Base-by-base conservation (phyloP, 2,888 invertebrate genomes). In the Amblyjoppa proteus region DNA sequence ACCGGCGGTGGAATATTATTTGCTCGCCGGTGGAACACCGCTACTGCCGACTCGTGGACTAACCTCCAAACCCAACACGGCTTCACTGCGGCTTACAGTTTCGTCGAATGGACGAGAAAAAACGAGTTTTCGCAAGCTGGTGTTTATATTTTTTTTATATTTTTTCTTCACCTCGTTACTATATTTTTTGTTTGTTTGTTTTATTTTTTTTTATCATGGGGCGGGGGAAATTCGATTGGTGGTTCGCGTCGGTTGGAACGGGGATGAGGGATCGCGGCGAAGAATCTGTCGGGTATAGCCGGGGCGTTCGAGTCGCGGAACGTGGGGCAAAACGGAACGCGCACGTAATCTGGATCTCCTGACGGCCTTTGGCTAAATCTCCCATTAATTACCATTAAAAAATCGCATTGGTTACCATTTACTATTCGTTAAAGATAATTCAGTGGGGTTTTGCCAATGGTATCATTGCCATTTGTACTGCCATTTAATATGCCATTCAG, bases 1-100 rank as follows among this genome's bases (percentile, higher is more conserved):
- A 71, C 84, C 81, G 82, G 82, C 64, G 84, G 84, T 61, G 70
- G 82, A 84, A 86, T 86, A 86, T 85, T 84, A 84, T 86, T 87
- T 85, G 87, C 73, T 76, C 70, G 77, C 64, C 25, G 45, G 78
- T 71, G 64, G 68, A 66, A 31, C 70, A 58, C 58, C 53, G 41
- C 41, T 58, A 45, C 61, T 82, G 38, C 53, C 41, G 41, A 71
- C 77, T 77, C 66, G 7, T 56, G n/a, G 34, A 41, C 41, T 56
- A 56, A 68, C 51, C 51, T 56, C 38, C 68, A 11, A 41, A 16
- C 20, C 49, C 31, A 28, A 49, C 45, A 2, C 66, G 31, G 11
- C 53, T 53, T 51, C 20, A 41, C 49, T 25, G 56, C 25, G 34
- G 56, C 51, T 70, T 45, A 70, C 53, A 70, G 74, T 81, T 85